Evolutionary conservation across 1,140 invertebrate genomes (phyloP), one percentile per base, ranked within the genome.

Genomic region (Cyrtorhinus lividipennis): DNA sequence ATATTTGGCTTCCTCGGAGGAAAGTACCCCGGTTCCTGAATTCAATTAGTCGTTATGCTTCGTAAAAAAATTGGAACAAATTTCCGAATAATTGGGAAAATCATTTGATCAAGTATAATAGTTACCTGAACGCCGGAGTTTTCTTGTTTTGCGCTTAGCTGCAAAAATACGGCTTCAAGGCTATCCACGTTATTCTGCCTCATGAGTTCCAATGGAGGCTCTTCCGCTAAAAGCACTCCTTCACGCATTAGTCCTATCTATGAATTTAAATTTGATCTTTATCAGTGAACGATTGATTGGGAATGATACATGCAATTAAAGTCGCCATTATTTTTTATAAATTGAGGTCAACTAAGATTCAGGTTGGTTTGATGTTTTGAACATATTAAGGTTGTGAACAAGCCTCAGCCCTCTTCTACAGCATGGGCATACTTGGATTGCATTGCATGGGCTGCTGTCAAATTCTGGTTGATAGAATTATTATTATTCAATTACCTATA

Each of bases 221-320:
- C 74, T 71, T 84, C 81, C 0, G 81, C 81, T 48, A 84, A 68
- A 5, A 84, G 69, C 44, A 76, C 70, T 1, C 82, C 82, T 65
- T 75, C 75, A 68, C 82, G 70, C 80, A 84, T 83, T 15, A 84
- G 69, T 15, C 81, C 81, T 66, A 82, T 80, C 77, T 79, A 65
- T 26, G 68, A 68, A 20, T 8, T 10, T 22, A n/a, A n/a, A n/a
- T n/a, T n/a, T n/a, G n/a, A 56, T 18, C 53, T 18, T 5, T 10
- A 10, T 10, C n/a, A 45, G 10, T 12, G 38, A 10, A 12, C n/a
- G 38, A 45, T n/a, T 45, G 38, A 45, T 45, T 45, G n/a, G n/a
- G n/a, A n/a, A n/a, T n/a, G n/a, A n/a, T n/a, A n/a, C n/a, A n/a
- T n/a, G n/a, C n/a, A n/a, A n/a, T n/a, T n/a, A n/a, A n/a, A n/a